These are phyloP conservation scores for Pavo muticus DNA, from an alignment of 2,113 vertebrate species.

Conservation along the genomic window DNA sequence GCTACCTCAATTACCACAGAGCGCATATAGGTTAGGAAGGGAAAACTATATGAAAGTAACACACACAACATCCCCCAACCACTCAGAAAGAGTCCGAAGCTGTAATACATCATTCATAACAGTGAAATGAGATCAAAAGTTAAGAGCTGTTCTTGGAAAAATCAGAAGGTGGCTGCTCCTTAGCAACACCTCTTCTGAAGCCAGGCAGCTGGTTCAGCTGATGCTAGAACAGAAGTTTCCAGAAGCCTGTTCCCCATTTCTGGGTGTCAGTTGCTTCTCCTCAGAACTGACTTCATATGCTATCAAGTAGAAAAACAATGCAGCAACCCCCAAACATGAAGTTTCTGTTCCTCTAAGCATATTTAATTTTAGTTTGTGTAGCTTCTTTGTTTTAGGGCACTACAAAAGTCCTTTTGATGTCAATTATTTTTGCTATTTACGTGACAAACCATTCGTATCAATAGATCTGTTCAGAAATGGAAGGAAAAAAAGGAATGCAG, in stretches of 20 bases:
- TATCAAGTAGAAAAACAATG: neutral
- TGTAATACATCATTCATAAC: neutral
- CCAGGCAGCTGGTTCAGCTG: neutral
- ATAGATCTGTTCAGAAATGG: neutral
- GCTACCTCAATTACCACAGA: neutral
- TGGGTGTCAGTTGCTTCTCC: neutral
- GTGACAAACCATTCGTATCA: neutral
- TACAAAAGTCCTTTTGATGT: neutral
- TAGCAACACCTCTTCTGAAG: neutral
- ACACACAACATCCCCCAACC: no score
- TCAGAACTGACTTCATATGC: neutral
- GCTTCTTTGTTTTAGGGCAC: neutral
- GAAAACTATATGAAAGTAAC: neutral
- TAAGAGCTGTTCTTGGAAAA: neutral
- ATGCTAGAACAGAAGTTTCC: neutral
- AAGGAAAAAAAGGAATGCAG: neutral
- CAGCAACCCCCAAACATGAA: neutral
- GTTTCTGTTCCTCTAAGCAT: neutral
- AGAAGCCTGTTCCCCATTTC: neutral
- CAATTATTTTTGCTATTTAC: neutral
- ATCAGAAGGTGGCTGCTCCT: neutral
- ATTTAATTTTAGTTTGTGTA: neutral
- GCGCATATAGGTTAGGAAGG: neutral
- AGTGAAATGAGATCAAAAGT: neutral
- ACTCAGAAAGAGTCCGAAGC: neutral